Evolutionary conservation across 2,113 vertebrate species (phyloP).

Genomic region (Nannospalax galili): DNA sequence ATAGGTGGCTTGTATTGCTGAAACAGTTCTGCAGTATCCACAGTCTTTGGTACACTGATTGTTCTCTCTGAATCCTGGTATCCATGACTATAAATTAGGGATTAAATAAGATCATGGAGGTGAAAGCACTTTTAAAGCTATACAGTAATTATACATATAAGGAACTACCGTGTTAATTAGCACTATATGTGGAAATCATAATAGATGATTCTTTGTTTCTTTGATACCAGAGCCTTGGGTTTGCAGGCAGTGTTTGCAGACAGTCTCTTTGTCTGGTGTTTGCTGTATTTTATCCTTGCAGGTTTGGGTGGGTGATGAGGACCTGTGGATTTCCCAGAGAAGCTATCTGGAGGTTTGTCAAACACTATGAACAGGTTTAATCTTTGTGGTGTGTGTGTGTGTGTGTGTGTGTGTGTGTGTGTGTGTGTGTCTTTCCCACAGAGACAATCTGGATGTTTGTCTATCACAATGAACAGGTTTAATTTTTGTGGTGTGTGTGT

Average conservation of each 20-base stretch:
- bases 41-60: conserved; percentile 5
- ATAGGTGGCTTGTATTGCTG: not conserved
- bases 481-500: not conserved
- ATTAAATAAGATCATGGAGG: conserved; percentile 48
- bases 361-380: not conserved
- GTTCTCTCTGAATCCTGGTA: not conserved
- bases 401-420: too few relatives aligned
- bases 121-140: conserved; percentile 18
- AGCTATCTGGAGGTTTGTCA: not conserved
- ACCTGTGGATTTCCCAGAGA: not conserved
- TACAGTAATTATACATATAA: conserved; percentile 41
- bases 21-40: not conserved
- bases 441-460: not conserved
- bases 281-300: not conserved
- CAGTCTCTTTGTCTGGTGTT: not conserved
- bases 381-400: not conserved
- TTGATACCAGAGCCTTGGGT: not conserved
- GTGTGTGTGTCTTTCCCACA: too few relatives aligned
- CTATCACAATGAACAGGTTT: not conserved
- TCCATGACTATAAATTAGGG: conserved; percentile 27
- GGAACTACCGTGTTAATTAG: conserved; percentile 25
- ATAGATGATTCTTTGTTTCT: conserved; percentile 47
- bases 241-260: not conserved
- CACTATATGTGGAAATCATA: not conserved
- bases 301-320: conserved; percentile 16